These are phyloP conservation scores for Alexandromys oeconomus DNA, from an alignment of 2,797 vertebrate genomes.

Conservation along the genomic window DNA sequence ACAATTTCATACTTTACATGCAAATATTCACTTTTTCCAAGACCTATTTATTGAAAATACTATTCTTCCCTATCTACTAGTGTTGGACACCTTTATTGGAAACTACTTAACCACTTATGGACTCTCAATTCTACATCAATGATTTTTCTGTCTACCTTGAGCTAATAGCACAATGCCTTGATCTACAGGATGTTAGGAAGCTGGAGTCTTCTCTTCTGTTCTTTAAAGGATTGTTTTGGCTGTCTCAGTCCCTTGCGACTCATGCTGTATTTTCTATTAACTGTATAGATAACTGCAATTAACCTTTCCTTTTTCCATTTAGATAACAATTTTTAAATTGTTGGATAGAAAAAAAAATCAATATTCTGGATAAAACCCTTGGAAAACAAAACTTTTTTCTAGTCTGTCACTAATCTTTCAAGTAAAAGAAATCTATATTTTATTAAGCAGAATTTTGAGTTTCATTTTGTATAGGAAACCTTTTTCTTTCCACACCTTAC, in stretches of 20 bases:
- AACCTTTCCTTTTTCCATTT: not conserved
- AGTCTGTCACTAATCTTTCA: not conserved
- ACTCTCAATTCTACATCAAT: not conserved
- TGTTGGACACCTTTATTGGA: not conserved
- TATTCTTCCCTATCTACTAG: not conserved
- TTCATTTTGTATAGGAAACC: not conserved
- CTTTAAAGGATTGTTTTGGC: not conserved
- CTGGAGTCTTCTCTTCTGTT: not conserved
- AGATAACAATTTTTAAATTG: slow-evolving; percentile 1
- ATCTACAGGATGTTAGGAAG: not conserved
- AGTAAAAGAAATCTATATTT: not conserved
- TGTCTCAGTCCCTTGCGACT: not conserved
- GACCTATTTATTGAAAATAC: not conserved
- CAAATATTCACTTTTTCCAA: not conserved
- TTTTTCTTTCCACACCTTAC: not conserved
- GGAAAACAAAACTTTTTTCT: not conserved
- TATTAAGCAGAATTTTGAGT: not conserved
- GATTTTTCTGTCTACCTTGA: not conserved
- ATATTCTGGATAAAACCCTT: not conserved
- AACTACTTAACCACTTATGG: not conserved
- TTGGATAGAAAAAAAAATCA: not conserved
- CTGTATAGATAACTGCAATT: not conserved
- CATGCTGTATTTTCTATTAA: not conserved
- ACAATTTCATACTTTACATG: not conserved
- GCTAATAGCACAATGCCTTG: not conserved